Base-by-base conservation (phyloP, 1,140 invertebrate genomes). In the Rhynchophorus ferrugineus region DNA sequence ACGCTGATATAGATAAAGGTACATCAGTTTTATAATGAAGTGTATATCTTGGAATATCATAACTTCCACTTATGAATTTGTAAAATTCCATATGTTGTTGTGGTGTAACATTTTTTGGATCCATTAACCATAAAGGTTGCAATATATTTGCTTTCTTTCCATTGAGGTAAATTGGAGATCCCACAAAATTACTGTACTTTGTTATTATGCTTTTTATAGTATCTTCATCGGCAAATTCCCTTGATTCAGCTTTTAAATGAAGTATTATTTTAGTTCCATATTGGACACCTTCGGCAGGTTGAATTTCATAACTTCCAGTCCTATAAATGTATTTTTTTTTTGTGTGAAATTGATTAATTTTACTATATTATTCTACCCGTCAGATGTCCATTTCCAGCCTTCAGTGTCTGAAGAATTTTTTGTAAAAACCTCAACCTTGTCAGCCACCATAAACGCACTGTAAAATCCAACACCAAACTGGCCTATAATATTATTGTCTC, bases 391-490 rank as follows among this genome's bases (percentile, higher is more conserved):
- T 61, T 83, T 81, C 60, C 86, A 82, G 11, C 88, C 89, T 11
- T 76, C 71, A 1, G 82, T 76, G 49, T 74, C 75, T 3, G 66
- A 67, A n/a, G 76, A 74, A 1, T 70, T 62, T 62, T 79, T 78
- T 3, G 93, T 91, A 64, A 76, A 95, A 0, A 98, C 93, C 66
- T 95, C 89, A 11, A 98, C 90, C 69, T 87, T 88, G 60, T 96
- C 84, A 44, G 91, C 91, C 1, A 98, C 94, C 88, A 98, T 97
- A 69, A 98, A 98, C 1, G 87, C 83, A 35, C 94, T 96, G 66
- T 98, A 98, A 69, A 98, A 98, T 7, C 95, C 95, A 11, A 98
- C 95, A 54, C 95, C 95, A 78, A 98, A 98, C 68, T 98, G 93
- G 3, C 95, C 95, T 71, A 98, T 98, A 47, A 98, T 95, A 50